Evolutionary conservation across 2,888 invertebrate genomes (phyloP).

Genomic region (Andrena haemorrhoa): DNA sequence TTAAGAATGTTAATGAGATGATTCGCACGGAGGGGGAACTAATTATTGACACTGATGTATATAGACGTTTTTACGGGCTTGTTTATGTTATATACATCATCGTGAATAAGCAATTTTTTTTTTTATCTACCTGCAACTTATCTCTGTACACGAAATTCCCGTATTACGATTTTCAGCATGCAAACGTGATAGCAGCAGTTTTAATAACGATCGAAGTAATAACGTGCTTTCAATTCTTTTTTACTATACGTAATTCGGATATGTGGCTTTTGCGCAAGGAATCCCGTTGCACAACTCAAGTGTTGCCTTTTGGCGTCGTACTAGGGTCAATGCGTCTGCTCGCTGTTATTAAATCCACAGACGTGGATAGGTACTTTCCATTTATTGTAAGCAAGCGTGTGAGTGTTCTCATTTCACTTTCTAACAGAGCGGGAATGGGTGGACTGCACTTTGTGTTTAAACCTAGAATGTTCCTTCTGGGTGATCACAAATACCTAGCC

Average conservation of each 20-base stretch:
- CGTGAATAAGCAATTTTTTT: background rate
- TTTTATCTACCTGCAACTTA: background rate
- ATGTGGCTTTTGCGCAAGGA: too few species aligned
- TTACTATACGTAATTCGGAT: too few species aligned
- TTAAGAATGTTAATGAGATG: background rate
- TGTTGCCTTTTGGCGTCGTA: background rate
- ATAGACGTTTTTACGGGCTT: too few species aligned
- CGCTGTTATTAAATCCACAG: constrained; percentile 31
- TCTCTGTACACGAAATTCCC: background rate
- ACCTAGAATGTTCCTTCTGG: constrained; percentile 50
- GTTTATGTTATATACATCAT: background rate
- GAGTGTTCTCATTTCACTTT: constrained; percentile 69
- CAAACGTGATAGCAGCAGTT: too few species aligned
- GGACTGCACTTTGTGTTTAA: constrained; percentile 48
- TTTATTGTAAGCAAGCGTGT: constrained; percentile 48
- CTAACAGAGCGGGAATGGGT: constrained; percentile 52
- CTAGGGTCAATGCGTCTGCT: background rate
- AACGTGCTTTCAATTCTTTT: too few species aligned
- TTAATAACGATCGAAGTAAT: too few species aligned
- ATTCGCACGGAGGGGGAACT: background rate
- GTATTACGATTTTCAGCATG: too few species aligned
- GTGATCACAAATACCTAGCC: constrained; percentile 24
- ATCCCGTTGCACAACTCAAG: background rate
- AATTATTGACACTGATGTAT: background rate
- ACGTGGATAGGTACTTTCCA: constrained; percentile 56